These are phyloP conservation scores for Coccyzus lansbergi DNA, from an alignment of 2,797 vertebrate species.

Conservation along the genomic window DNA sequence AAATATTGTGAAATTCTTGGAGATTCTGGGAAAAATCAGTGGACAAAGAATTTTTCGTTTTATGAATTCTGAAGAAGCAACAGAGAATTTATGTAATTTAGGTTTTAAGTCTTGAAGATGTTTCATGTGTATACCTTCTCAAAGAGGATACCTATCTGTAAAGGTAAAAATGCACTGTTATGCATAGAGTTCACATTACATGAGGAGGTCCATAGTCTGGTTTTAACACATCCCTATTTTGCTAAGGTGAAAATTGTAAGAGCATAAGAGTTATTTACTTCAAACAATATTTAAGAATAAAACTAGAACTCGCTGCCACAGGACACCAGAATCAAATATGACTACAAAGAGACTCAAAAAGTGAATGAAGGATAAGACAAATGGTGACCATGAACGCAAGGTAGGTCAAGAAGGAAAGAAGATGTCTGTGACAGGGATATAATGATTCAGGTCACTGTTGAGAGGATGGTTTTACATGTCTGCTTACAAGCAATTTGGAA, in stretches of 20 bases:
- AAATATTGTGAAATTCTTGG: not conserved
- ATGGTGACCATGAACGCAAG: not conserved
- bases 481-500: not conserved
- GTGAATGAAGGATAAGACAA: not conserved
- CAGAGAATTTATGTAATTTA: not conserved
- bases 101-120: not conserved
- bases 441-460: not conserved
- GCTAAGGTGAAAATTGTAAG: not conserved
- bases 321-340: not conserved
- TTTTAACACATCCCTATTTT: not conserved
- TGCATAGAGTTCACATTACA: rapidly evolving
- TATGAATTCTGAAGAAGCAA: not conserved
- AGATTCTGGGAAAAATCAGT: not conserved
- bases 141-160: not conserved
- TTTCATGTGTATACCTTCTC: not conserved
- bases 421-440: not conserved
- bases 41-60: not conserved
- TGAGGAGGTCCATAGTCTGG: rapidly evolving
- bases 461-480: not conserved
- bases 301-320: not conserved
- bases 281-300: not conserved
- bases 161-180: not conserved
- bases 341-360: not conserved
- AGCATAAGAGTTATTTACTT: not conserved
- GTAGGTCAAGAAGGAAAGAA: not conserved